Evolutionary conservation across 2,113 vertebrate species (phyloP).

Genomic region (Oncorhynchus gorbuscha): DNA sequence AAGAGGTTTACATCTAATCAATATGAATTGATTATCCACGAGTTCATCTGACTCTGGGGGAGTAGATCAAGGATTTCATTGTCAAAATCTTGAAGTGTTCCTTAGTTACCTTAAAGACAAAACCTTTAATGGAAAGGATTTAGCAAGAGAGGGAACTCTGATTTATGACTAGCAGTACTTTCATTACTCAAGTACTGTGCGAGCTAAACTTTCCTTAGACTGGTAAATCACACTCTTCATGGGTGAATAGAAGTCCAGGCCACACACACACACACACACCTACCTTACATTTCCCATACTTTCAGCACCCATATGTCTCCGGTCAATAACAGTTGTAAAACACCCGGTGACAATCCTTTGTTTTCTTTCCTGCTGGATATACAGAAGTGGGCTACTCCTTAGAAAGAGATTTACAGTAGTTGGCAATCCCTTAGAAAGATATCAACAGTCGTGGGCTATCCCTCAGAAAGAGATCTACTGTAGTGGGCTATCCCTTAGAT

Average conservation of each 20-base stretch:
- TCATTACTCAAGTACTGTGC: not conserved
- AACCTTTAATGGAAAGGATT: not conserved
- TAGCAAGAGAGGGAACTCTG: conserved; percentile 3
- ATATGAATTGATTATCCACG: no score
- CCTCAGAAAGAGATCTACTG: not conserved
- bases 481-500: no score
- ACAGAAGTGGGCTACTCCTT: no score
- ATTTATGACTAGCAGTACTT: conserved; percentile 33
- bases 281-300: conserved; percentile 23
- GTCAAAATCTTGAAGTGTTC: no score
- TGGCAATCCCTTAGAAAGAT: no score
- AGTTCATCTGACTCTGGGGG: no score
- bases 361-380: not conserved
- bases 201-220: conserved; percentile 24
- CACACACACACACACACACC: no score
- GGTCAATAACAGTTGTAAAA: not conserved
- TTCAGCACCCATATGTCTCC: conserved; percentile 3
- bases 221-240: conserved; percentile 22
- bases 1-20: not conserved
- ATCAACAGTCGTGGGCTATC: no score
- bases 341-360: no score
- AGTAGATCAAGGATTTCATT: no score
- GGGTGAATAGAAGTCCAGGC: not conserved
- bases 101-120: no score
- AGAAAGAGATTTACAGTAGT: no score